Evolutionary conservation across 2,797 vertebrate genomes (phyloP), one percentile per base, ranked within the genome.

Genomic region (Fundulus diaphanus): DNA sequence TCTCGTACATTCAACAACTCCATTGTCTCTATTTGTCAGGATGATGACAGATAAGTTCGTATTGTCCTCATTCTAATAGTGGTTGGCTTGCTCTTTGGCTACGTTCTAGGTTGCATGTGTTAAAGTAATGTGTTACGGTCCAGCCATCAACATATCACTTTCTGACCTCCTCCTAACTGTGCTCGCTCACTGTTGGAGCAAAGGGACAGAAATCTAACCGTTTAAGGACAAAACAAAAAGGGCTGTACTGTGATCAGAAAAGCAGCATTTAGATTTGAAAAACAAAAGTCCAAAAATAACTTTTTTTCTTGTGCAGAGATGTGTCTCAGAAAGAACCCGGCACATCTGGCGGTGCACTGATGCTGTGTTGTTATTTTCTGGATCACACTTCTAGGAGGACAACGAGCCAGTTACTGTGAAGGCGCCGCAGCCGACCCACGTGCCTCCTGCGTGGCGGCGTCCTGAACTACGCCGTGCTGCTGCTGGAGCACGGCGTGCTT

Each of bases 401-500:
- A 83, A 86, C 84, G 74, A 85, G 78, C 73, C 72, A 61, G 88
- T 80, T 79, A 74, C 61, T 46, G 68, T 73, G 87, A 92, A 87
- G 72, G 75, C 61, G 68, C 71, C 75, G 15, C 70, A 27, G 70
- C 79, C n/a, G 65, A 48, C 44, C 72, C 31, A 16, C 13, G 9
- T 8, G 73, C 7, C 4, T 72, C 78, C 71, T 37, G 35, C 0
- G 0, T 29, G 52, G 76, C 37, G 1, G 56, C 31, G 42, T 68
- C 48, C 1, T 0, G 49, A 73, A 94, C 94, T 97, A 99, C 83
- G 97, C 96, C 0, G 97, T 95, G 85, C 97, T 98, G 96, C 96
- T 99, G 94, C 97, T 99, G 82, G 98, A 98, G 84, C 98, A 99
- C 33, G 98, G 98, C 0, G 97, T 99, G 95, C 98, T 99, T 84